Evolutionary conservation across 1,140 invertebrate species (phyloP), one percentile per base, ranked within the genome.

Genomic region (Metaphire vulgaris): DNA sequence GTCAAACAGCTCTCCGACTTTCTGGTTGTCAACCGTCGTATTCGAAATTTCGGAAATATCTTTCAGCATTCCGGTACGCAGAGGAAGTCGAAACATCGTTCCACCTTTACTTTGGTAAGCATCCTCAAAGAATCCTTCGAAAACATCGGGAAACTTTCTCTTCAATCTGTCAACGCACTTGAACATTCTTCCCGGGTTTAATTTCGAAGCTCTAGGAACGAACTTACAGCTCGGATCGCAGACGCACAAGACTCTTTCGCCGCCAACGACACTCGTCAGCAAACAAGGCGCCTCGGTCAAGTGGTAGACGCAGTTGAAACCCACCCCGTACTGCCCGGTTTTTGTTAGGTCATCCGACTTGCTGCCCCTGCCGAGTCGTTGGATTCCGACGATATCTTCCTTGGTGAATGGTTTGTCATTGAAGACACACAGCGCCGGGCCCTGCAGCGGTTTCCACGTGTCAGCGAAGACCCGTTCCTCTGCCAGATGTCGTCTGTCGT

Each of bases 241-340:
- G 12, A 82, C 74, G 76, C 82, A 83, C 1, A 84, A 34, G 31
- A 74, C 74, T 56, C 41, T 56, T 56, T 56, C 41, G 41, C 26
- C 66, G 34, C 66, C 74, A 56, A 56, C 41, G 21, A 41, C 75
- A 34, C 76, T 76, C 26, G 82, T 83, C 15, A 83, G 66, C 71
- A 85, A 84, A 15, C 82, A 83, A 12, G 84, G 84, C 0, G 76
- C 79, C 75, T 85, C 83, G 2, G 84, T 85, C 26, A 85, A 67
- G 77, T 83, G 81, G 76, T 84, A 85, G 28, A 85, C 83, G 70
- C 79, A 82, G 76, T 85, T 85, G 78, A 85, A 85, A 1, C 84
- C 84, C 72, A 85, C 80, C 76, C 79, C 79, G 33, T 77, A 78
- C 34, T 78, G 77, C 1, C 75, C 81, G 26, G 79, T 81, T 74